These are phyloP conservation scores for Mobula hypostoma DNA, from an alignment of 2,113 vertebrate genomes.

Conservation along the genomic window DNA sequence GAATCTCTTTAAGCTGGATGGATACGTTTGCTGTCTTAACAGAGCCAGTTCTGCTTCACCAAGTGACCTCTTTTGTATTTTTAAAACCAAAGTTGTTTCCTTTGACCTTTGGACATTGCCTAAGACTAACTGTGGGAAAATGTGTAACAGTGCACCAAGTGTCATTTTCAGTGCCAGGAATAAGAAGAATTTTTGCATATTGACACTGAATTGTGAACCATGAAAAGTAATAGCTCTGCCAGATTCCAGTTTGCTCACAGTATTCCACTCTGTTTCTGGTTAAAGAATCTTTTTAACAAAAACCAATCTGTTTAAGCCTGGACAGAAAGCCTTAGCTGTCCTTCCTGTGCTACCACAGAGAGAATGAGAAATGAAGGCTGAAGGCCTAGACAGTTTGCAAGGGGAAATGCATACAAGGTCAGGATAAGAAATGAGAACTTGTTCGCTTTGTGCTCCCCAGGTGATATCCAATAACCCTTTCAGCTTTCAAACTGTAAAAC, in stretches of 20 bases:
- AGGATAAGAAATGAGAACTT: slow-evolving; percentile 65
- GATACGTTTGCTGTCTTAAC: slow-evolving; percentile 36
- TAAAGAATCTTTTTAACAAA: slow-evolving; percentile 47
- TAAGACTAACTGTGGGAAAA: slow-evolving; percentile 37
- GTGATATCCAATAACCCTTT: slow-evolving; percentile 78
- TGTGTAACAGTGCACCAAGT: slow-evolving; percentile 34
- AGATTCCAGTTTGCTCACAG: slow-evolving; percentile 53
- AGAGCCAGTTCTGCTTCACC: slow-evolving; percentile 28
- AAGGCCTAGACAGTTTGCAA: slow-evolving; percentile 51
- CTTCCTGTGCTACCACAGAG: slow-evolving; percentile 60
- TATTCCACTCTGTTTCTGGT: slow-evolving; percentile 51
- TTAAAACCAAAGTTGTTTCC: slow-evolving; percentile 37
- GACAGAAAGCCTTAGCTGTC: slow-evolving; percentile 54
- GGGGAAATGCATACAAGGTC: slow-evolving; percentile 59
- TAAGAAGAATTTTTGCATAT: slow-evolving; percentile 43
- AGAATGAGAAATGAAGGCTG: slow-evolving; percentile 56
- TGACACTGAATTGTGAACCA: slow-evolving; percentile 43
- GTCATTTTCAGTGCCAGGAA: slow-evolving; percentile 37
- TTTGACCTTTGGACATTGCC: slow-evolving; percentile 33
- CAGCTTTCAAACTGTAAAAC: slow-evolving; percentile 58
- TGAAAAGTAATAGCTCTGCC: slow-evolving; percentile 52
- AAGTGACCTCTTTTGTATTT: slow-evolving; percentile 37
- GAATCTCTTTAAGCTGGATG: not conserved
- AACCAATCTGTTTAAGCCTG: slow-evolving; percentile 62
- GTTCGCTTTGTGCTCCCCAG: slow-evolving; percentile 68